Conservation (phyloP, 1,140 invertebrate genomes). For the Patella vulgata region DNA sequence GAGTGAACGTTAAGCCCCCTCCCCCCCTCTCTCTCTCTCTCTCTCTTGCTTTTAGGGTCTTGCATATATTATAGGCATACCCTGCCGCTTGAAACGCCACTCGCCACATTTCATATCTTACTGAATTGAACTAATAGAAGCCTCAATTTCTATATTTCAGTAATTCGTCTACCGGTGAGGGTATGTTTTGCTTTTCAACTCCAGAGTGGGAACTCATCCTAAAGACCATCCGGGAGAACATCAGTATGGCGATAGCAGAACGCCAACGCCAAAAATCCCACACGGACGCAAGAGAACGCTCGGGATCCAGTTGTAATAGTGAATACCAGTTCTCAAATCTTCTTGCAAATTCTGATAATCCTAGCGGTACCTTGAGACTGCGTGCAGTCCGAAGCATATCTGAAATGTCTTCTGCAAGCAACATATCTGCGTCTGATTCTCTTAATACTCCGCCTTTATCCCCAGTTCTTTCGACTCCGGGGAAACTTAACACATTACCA, state of each 20-base stretch:
- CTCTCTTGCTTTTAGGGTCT: too few relatives aligned
- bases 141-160: conserved; percentile 16
- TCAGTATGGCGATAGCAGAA: conserved; percentile 27
- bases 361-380: not conserved
- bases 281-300: not conserved
- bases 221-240: conserved; percentile 28
- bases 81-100: too few relatives aligned
- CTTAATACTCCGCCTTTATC: too few relatives aligned
- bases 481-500: conserved; percentile 1
- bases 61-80: too few relatives aligned
- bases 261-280: not conserved
- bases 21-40: too few relatives aligned
- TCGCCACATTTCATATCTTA: too few relatives aligned
- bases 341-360: conserved; percentile 6
- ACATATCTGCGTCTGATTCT: not conserved
- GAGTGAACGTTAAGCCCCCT: too few relatives aligned
- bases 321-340: not conserved
- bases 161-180: conserved; percentile 37
- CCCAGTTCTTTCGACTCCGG: not conserved
- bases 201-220: conserved; percentile 25
- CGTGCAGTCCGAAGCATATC: not conserved
- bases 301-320: not conserved
- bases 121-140: not conserved
- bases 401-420: not conserved
- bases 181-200: conserved; percentile 26